Percentiles rank a stretch among this genome's conserved stretches.
Evolutionary conservation across 2,113 vertebrate species (phyloP).

Genomic region (Nerophis ophidion): DNA sequence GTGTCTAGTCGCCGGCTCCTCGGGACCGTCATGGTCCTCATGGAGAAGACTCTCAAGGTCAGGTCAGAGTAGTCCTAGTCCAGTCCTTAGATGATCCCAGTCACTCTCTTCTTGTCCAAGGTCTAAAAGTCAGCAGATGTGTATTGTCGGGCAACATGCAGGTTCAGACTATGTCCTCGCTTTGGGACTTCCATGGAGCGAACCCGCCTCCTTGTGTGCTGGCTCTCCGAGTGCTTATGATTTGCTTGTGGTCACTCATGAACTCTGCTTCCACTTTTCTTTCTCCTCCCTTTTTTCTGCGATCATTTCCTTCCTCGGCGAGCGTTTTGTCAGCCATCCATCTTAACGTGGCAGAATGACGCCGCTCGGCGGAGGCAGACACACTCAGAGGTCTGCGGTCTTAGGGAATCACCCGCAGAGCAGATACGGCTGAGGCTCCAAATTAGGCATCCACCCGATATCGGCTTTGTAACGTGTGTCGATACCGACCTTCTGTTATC

Average conservation of each 20-base stretch:
- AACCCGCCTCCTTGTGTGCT: conserved; percentile 45
- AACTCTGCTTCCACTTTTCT: conserved; percentile 31
- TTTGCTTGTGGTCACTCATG: conserved; percentile 56
- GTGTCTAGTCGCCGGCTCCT: background rate
- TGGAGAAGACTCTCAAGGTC: too few relatives aligned
- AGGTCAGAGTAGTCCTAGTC: too few relatives aligned
- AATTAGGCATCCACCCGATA: too few relatives aligned
- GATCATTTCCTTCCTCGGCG: conserved; percentile 53
- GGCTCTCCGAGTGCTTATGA: conserved; percentile 48
- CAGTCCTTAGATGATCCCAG: too few relatives aligned
- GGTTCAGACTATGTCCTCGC: background rate
- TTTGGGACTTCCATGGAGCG: conserved; percentile 17
- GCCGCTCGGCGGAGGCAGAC: conserved; percentile 59
- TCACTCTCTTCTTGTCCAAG: too few relatives aligned
- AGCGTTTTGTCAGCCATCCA: conserved; percentile 64
- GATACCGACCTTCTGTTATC: too few relatives aligned
- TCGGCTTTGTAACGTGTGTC: too few relatives aligned
- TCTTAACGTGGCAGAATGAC: conserved; percentile 57
- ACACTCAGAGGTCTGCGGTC: background rate
- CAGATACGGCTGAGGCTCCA: background rate
- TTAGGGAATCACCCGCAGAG: background rate
- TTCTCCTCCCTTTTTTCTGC: conserved; percentile 50
- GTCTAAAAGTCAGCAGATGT: too few relatives aligned
- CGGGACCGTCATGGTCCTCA: conserved; percentile 22
- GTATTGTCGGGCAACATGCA: too few relatives aligned